phyloP scores from a whole-genome alignment of 2,888 invertebrate species.

The Neocrepidodera transversa region DNA sequence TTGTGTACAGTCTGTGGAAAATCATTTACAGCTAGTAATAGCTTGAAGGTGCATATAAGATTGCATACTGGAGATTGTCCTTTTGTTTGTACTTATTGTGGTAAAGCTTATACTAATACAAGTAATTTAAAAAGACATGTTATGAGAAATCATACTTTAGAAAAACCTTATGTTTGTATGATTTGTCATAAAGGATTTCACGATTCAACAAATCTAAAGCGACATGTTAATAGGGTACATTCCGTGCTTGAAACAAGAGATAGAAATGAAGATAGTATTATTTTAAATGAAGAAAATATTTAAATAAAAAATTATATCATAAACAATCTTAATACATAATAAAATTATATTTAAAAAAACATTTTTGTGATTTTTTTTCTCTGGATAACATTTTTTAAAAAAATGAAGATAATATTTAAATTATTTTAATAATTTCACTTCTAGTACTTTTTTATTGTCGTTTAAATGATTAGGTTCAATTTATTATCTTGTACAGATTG shows the following conservation, averaged over 20 bases:
- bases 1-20: slow-evolving; percentile 44
- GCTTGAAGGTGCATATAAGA: slow-evolving; percentile 40
- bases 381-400: too few species aligned
- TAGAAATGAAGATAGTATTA: neutral
- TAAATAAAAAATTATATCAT: too few species aligned
- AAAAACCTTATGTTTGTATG: slow-evolving; percentile 32
- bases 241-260: slow-evolving; percentile 25
- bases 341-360: too few species aligned
- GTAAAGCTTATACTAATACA: slow-evolving; percentile 26
- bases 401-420: too few species aligned
- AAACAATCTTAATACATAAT: too few species aligned
- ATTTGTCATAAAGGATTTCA: slow-evolving; percentile 34
- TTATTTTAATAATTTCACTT: too few species aligned
- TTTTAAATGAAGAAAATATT: neutral
- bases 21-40: slow-evolving; percentile 44
- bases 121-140: slow-evolving; percentile 32
- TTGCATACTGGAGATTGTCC: slow-evolving; percentile 34
- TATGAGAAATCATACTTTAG: slow-evolving; percentile 32
- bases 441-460: too few species aligned
- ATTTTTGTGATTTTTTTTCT: too few species aligned
- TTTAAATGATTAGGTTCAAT: too few species aligned
- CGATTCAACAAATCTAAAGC: slow-evolving; percentile 32
- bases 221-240: slow-evolving; percentile 33
- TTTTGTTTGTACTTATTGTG: slow-evolving; percentile 30
- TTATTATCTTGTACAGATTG: too few species aligned